Conservation (phyloP, 2,113 vertebrate species). For the Vulpes vulpes region DNA sequence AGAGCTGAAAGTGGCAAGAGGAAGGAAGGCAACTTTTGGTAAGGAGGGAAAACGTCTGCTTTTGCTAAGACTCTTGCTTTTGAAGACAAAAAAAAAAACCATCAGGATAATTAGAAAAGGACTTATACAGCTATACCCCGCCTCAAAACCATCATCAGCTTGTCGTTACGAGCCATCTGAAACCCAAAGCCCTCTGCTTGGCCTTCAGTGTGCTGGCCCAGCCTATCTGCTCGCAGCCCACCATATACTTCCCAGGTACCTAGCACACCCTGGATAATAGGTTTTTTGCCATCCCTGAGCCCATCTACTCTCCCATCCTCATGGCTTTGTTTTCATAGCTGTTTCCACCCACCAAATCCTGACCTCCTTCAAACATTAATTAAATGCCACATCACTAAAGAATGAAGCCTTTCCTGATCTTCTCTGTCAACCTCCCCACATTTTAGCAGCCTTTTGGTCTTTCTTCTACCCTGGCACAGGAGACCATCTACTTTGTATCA, state of each 20-base stretch:
- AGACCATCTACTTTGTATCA: neutral
- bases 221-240: neutral
- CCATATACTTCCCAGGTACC: neutral
- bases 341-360: neutral
- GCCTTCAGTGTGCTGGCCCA: neutral
- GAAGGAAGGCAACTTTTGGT: neutral
- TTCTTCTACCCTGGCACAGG: neutral
- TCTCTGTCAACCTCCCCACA: neutral
- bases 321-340: slow-evolving; percentile 1
- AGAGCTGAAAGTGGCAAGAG: neutral
- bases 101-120: neutral
- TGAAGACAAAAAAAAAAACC: neutral
- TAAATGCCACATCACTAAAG: neutral
- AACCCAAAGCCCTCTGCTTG: neutral
- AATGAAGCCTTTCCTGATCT: neutral
- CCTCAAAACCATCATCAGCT: slow-evolving; percentile 4
- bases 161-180: neutral
- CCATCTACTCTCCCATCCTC: neutral
- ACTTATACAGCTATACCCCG: neutral
- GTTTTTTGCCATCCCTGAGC: neutral
- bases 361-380: neutral
- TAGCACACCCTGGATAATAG: neutral
- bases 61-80: slow-evolving; percentile 41
- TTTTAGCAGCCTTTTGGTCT: neutral
- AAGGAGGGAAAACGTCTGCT: neutral